Percentiles rank a stretch among this genome's conserved stretches.
Conservation (phyloP, 1,140 invertebrate genomes). For the Phymorhynchus buccinoides region DNA sequence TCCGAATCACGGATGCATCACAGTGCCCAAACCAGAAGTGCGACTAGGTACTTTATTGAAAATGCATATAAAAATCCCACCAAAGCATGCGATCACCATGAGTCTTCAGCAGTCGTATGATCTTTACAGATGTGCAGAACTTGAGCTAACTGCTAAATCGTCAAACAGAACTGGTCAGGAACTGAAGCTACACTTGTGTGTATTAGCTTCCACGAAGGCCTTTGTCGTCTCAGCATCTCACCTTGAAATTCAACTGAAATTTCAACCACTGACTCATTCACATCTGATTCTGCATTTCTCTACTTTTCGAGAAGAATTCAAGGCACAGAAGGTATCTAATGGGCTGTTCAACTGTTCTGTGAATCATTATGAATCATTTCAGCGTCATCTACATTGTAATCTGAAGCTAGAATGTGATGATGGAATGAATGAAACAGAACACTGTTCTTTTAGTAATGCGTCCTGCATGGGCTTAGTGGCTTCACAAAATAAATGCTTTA, state of each 20-base stretch:
- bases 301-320: background rate
- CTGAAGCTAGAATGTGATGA: constrained; percentile 18
- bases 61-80: background rate
- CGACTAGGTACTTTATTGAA: fast-evolving
- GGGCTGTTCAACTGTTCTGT: constrained; percentile 22
- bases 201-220: background rate
- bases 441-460: constrained; percentile 28
- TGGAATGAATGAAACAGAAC: constrained; percentile 11
- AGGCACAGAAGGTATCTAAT: background rate
- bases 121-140: background rate
- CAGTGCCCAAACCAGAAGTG: background rate
- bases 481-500: background rate
- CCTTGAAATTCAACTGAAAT: background rate
- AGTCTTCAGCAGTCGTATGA: background rate
- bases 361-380: background rate
- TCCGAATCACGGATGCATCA: background rate
- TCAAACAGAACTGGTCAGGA: background rate
- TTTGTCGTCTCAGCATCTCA: background rate
- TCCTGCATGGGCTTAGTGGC: constrained; percentile 11
- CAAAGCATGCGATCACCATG: background rate
- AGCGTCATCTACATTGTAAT: constrained; percentile 1
- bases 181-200: background rate
- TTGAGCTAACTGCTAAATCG: background rate
- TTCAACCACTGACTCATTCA: background rate
- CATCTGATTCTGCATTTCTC: background rate